Percentiles rank a stretch among this genome's conserved stretches.
Conservation (phyloP, 2,113 vertebrate genomes). For the Xiphophorus hellerii region DNA sequence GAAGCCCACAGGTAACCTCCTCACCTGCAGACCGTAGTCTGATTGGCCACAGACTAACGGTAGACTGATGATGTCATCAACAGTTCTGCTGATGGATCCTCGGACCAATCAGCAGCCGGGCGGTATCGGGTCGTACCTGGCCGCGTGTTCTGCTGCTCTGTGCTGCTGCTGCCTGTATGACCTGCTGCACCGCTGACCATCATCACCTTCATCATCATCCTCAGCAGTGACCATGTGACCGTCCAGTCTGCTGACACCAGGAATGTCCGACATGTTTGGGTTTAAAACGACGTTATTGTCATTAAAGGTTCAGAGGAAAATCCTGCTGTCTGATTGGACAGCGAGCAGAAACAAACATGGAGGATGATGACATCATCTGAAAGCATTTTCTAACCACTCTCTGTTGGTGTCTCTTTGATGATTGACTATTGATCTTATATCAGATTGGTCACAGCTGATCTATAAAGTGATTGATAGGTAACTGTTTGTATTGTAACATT, state of each 20-base stretch:
- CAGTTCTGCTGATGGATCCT: conserved; percentile 46
- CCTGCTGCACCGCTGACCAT: conserved; percentile 24
- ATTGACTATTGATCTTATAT: too few relatives aligned
- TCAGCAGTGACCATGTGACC: not conserved
- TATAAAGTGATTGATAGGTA: too few relatives aligned
- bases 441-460: too few relatives aligned
- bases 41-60: not conserved
- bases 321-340: not conserved
- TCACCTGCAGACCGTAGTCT: not conserved
- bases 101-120: not conserved
- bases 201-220: not conserved
- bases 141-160: conserved; percentile 26
- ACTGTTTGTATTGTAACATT: too few relatives aligned
- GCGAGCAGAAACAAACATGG: not conserved
- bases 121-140: conserved; percentile 7
- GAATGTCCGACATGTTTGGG: not conserved
- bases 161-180: conserved; percentile 66
- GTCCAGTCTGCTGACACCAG: not conserved
- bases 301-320: not conserved
- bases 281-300: not conserved
- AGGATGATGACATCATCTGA: not conserved
- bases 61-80: not conserved
- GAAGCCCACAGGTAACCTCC: conserved; percentile 25
- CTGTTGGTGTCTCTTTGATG: too few relatives aligned
- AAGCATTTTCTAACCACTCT: not conserved